These are phyloP conservation scores for Idaea biselata DNA, from an alignment of 2,888 invertebrate species.

Conservation along the genomic window DNA sequence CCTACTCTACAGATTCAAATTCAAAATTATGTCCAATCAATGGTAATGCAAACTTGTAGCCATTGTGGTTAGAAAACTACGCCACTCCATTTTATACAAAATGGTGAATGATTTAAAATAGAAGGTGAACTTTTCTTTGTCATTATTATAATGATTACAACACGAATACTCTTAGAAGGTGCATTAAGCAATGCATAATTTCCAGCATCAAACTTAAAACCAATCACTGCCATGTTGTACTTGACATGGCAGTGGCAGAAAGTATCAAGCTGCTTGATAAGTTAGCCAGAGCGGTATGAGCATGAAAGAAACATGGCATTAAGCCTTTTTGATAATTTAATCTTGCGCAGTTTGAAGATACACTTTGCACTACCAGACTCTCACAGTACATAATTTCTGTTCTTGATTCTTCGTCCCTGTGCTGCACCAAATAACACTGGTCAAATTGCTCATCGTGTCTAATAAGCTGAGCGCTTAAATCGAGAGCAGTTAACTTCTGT, in stretches of 20 bases:
- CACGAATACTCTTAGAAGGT: not conserved
- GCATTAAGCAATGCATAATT: not conserved
- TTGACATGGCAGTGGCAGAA: too few relatives aligned
- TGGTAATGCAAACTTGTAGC: constrained; percentile 22
- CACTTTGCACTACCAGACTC: too few relatives aligned
- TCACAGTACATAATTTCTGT: too few relatives aligned
- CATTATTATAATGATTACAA: constrained; percentile 29
- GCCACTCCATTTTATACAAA: constrained; percentile 37
- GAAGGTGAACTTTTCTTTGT: constrained; percentile 21
- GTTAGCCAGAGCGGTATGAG: not conserved
- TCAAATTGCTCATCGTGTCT: too few relatives aligned
- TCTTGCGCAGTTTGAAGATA: too few relatives aligned
- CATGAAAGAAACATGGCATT: not conserved
- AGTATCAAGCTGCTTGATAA: constrained; percentile 15
- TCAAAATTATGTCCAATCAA: constrained; percentile 34
- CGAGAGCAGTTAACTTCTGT: constrained; percentile 20
- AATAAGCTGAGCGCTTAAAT: not conserved
- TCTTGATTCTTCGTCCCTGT: too few relatives aligned
- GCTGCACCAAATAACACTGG: too few relatives aligned
- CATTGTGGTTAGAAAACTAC: constrained; percentile 53
- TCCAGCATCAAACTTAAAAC: not conserved
- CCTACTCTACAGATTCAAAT: constrained; percentile 27
- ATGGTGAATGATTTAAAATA: constrained; percentile 26
- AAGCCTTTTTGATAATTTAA: too few relatives aligned
- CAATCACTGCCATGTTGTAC: too few relatives aligned